Evolutionary conservation across 2,113 vertebrate genomes (phyloP).

Genomic region (Chroicocephalus ridibundus): DNA sequence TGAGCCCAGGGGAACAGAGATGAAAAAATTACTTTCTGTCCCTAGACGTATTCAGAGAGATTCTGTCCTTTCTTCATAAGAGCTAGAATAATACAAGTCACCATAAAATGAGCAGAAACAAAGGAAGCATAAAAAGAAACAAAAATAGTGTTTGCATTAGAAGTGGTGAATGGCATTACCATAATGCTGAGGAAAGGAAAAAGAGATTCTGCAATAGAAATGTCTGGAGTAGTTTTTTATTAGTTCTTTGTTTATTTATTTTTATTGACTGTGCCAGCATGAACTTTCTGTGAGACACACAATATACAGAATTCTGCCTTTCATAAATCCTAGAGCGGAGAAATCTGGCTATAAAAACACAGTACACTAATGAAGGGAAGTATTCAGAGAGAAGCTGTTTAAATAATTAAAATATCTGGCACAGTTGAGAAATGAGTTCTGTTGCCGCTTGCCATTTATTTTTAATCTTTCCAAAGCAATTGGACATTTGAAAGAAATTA

Average conservation of each 20-base stretch:
- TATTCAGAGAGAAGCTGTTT: not conserved
- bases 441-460: not conserved
- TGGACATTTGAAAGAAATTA: not conserved
- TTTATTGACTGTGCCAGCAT: not conserved
- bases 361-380: not conserved
- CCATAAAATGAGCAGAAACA: not conserved
- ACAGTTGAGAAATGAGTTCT: not conserved
- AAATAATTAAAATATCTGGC: conserved; percentile 39
- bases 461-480: conserved; percentile 12
- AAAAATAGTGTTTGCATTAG: not conserved
- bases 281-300: not conserved
- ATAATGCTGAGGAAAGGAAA: not conserved
- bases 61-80: not conserved
- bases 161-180: not conserved
- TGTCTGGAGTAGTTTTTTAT: not conserved
- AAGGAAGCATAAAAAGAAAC: not conserved
- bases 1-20: not conserved
- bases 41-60: not conserved
- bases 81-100: not conserved
- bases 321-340: not conserved
- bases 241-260: not conserved
- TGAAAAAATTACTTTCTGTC: not conserved
- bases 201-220: not conserved
- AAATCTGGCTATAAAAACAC: not conserved
- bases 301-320: not conserved